Conservation (phyloP, 2,888 invertebrate species). For the Girardia tigrina region DNA sequence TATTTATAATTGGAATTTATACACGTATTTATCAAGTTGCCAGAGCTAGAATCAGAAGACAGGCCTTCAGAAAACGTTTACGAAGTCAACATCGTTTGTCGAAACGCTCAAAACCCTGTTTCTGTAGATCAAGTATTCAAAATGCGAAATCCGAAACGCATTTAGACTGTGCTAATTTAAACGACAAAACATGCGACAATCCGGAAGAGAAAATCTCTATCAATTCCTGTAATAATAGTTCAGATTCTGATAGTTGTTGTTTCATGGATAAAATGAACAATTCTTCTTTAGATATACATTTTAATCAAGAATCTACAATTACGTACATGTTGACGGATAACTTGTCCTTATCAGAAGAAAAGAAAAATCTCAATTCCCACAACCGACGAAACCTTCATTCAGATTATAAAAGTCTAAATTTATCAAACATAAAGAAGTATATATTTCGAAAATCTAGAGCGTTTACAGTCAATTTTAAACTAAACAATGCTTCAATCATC, state of each 20-base stretch:
- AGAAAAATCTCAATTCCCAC: not conserved
- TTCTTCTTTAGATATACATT: not conserved
- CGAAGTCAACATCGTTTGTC: not conserved
- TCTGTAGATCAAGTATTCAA: not conserved
- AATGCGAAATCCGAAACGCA: not conserved
- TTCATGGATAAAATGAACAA: not conserved
- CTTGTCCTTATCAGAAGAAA: not conserved
- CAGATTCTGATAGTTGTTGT: not conserved
- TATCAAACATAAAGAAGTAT: not conserved
- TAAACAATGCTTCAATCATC: not conserved
- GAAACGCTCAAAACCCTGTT: not conserved
- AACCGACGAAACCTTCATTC: not conserved
- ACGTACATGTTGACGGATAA: not conserved
- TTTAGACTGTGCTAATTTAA: not conserved
- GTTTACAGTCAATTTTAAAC: not conserved
- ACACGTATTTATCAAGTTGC: constrained; percentile 91
- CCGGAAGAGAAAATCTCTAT: not conserved
- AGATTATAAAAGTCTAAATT: not conserved
- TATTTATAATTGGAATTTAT: constrained; percentile 82
- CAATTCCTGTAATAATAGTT: not conserved
- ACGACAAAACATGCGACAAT: not conserved
- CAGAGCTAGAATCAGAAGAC: constrained; percentile 63
- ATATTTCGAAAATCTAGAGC: not conserved
- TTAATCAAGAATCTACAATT: not conserved
- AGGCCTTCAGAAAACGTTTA: constrained; percentile 40